Evolutionary conservation across 2,888 invertebrate genomes (phyloP).

Genomic region (Chaetogeoica ovagalla): DNA sequence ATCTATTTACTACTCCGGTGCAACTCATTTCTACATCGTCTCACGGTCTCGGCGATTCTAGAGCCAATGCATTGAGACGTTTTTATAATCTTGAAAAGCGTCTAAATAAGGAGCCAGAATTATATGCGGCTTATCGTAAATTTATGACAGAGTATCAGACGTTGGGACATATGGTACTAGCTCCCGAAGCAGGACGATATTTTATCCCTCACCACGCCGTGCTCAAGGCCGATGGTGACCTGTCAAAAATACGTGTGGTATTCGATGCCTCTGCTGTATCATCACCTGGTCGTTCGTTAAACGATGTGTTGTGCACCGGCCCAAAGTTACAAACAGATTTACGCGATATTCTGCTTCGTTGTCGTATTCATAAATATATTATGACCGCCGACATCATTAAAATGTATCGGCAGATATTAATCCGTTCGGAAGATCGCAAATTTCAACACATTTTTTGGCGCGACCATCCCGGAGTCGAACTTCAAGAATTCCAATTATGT

Average conservation of each 20-base stretch:
- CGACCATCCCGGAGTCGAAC: conserved; percentile 51
- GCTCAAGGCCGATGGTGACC: conserved; percentile 55
- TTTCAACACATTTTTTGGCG: conserved; percentile 59
- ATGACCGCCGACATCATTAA: conserved; percentile 56
- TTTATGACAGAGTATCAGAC: conserved; percentile 8
- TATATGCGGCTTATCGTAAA: conserved; percentile 2
- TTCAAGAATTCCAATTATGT: conserved; percentile 58
- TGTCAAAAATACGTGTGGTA: conserved; percentile 57
- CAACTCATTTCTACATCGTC: background rate
- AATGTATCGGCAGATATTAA: conserved; percentile 58
- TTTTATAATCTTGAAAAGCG: background rate
- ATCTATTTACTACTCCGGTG: background rate
- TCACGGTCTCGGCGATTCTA: background rate
- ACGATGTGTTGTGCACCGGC: conserved; percentile 55
- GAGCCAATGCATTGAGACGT: background rate
- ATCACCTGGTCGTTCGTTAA: conserved; percentile 51
- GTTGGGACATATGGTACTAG: conserved; percentile 8
- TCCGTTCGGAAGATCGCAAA: conserved; percentile 55
- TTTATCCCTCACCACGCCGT: conserved; percentile 56
- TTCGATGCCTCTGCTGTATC: conserved; percentile 56
- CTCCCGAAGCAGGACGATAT: background rate
- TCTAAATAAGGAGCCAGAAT: background rate
- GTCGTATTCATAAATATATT: conserved; percentile 56
- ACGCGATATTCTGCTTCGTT: conserved; percentile 57
- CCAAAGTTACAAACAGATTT: conserved; percentile 58